Evolutionary conservation across 2,888 invertebrate genomes (phyloP).

Genomic region (Phorcus lineatus): DNA sequence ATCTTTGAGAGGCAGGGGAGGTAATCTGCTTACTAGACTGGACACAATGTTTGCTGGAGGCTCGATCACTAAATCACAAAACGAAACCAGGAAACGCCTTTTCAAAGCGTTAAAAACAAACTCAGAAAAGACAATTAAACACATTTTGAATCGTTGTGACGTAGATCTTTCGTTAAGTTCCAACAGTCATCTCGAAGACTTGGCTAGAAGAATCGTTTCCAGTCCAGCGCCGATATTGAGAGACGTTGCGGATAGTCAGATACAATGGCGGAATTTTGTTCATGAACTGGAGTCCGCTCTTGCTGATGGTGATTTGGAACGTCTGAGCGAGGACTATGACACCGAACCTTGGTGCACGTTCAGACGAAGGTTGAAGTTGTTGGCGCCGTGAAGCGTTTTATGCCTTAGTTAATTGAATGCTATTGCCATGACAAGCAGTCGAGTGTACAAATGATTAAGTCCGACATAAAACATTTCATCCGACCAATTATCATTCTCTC

Average conservation of each 20-base stretch:
- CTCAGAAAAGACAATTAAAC: conserved; percentile 33
- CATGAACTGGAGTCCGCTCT: not conserved
- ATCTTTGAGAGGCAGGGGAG: conserved; percentile 47
- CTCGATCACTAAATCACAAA: conserved; percentile 43
- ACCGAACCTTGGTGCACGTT: not conserved
- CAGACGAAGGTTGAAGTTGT: not conserved
- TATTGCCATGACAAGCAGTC: no score
- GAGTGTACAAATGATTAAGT: no score
- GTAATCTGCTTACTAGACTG: conserved; percentile 47
- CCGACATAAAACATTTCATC: no score
- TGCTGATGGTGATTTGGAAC: not conserved
- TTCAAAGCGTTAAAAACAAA: conserved; percentile 43
- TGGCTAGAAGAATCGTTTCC: not conserved
- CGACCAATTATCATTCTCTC: no score
- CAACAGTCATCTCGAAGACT: not conserved
- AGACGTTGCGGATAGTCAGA: not conserved
- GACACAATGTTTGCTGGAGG: conserved; percentile 59
- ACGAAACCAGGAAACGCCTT: conserved; percentile 40
- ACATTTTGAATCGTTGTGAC: not conserved
- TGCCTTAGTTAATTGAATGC: no score
- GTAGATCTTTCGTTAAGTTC: not conserved
- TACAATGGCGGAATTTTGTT: not conserved
- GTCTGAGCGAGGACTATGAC: not conserved
- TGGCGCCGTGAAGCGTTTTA: no score
- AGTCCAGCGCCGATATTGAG: not conserved